Conservation (phyloP, 2,113 vertebrate species). For the Perca fluviatilis region DNA sequence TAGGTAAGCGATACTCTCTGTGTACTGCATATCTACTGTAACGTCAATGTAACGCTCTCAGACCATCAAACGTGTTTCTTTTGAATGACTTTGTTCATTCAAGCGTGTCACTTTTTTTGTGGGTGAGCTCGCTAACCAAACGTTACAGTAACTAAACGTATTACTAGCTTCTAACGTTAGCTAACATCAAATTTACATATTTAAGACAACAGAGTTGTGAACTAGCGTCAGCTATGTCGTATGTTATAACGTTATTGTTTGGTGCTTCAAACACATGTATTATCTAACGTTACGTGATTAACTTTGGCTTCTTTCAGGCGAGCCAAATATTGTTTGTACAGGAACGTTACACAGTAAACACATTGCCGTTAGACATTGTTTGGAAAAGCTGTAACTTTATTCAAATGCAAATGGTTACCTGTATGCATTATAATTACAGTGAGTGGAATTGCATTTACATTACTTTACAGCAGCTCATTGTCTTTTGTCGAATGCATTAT, state of each 20-base stretch:
- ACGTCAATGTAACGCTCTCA: background rate
- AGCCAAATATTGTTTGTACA: background rate
- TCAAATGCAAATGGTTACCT: background rate
- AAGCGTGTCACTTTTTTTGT: rapidly evolving
- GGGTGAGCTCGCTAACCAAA: background rate
- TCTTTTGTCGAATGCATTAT: background rate
- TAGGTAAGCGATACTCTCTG: slow-evolving; percentile 40
- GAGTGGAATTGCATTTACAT: background rate
- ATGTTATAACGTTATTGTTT: background rate
- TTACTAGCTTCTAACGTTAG: background rate
- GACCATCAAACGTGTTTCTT: background rate
- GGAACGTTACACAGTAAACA: background rate
- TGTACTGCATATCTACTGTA: too few relatives aligned
- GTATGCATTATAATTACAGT: background rate
- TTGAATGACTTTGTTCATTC: too few relatives aligned
- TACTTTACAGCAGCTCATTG: background rate
- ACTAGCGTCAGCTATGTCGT: background rate
- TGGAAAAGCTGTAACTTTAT: background rate
- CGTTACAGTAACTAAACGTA: background rate
- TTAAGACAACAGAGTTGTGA: background rate
- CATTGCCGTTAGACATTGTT: background rate
- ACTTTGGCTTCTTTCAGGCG: background rate
- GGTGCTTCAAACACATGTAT: background rate
- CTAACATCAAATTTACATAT: background rate
- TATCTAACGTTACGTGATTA: background rate